These are phyloP conservation scores for Orgyia antiqua DNA, from an alignment of 2,888 invertebrate genomes.

Conservation along the genomic window DNA sequence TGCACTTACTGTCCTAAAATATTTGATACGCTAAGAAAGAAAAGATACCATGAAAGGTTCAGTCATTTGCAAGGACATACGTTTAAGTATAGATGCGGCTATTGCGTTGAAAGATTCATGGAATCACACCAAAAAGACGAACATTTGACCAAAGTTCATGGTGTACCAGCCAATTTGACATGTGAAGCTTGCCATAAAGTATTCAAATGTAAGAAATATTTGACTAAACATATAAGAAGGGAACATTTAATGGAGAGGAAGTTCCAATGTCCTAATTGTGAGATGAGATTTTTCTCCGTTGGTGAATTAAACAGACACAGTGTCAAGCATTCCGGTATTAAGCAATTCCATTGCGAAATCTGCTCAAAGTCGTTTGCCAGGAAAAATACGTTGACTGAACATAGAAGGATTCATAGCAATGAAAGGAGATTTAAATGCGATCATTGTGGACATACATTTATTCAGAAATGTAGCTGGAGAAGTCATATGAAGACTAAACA, in stretches of 20 bases:
- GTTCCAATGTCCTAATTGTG: conserved; percentile 27
- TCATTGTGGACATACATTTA: conserved; percentile 25
- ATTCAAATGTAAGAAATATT: conserved; percentile 26
- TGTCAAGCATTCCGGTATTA: conserved; percentile 54
- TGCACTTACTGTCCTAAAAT: conserved; percentile 52
- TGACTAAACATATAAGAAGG: conserved; percentile 35
- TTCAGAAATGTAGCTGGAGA: conserved; percentile 33
- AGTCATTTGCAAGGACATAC: conserved; percentile 12
- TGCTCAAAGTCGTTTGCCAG: conserved; percentile 44
- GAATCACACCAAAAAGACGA: conserved; percentile 5
- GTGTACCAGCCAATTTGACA: conserved; percentile 19
- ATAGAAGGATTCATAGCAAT: conserved; percentile 41
- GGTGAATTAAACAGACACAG: conserved; percentile 45
- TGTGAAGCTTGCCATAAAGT: conserved; percentile 41
- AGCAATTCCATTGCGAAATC: conserved; percentile 50
- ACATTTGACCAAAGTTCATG: conserved; percentile 24
- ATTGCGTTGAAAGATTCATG: conserved; percentile 3
- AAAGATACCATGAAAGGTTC: conserved; percentile 41
- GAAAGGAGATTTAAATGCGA: conserved; percentile 30
- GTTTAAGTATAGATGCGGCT: background rate
- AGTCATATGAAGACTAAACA: conserved; percentile 40
- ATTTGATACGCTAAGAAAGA: conserved; percentile 44
- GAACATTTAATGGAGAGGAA: conserved; percentile 36
- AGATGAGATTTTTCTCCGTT: conserved; percentile 22
- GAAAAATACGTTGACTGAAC: conserved; percentile 43